These are phyloP conservation scores for Aplochiton taeniatus DNA, from an alignment of 2,797 vertebrate species.

Conservation along the genomic window DNA sequence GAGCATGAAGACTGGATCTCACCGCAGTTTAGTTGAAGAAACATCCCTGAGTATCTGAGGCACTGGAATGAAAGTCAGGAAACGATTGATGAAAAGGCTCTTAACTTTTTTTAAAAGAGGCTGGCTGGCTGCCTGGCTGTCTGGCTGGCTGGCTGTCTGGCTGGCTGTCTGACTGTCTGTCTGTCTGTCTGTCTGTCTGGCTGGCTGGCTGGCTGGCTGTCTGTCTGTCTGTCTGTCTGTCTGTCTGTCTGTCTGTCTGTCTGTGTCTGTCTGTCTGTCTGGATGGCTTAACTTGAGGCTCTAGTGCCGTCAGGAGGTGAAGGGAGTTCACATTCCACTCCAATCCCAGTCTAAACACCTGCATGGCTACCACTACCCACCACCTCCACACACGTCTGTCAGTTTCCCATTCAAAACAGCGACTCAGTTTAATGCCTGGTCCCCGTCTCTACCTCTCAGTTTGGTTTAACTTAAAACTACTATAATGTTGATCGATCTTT, in stretches of 20 bases:
- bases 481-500: too few species aligned
- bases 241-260: too few species aligned
- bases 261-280: too few species aligned
- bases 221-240: neutral
- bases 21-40: neutral
- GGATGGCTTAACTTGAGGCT: constrained; percentile 22
- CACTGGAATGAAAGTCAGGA: constrained; percentile 10
- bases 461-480: too few species aligned
- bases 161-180: constrained; percentile 17
- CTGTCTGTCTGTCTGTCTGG: too few species aligned
- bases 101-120: constrained; percentile 49
- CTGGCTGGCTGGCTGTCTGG: too few species aligned
- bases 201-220: constrained; percentile 9
- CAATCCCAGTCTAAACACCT: constrained; percentile 74
- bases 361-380: constrained; percentile 45
- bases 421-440: constrained; percentile 10
- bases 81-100: constrained; percentile 50
- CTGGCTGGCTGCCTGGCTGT: constrained; percentile 12
- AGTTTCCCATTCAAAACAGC: constrained; percentile 51
- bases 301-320: constrained; percentile 25
- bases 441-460: constrained; percentile 7
- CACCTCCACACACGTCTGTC: constrained; percentile 35
- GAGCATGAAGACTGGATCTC: too few species aligned
- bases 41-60: constrained; percentile 22
- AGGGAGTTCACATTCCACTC: constrained; percentile 61